Base-by-base conservation (phyloP, 2,113 vertebrate genomes). In the Hiodon tergisus region DNA sequence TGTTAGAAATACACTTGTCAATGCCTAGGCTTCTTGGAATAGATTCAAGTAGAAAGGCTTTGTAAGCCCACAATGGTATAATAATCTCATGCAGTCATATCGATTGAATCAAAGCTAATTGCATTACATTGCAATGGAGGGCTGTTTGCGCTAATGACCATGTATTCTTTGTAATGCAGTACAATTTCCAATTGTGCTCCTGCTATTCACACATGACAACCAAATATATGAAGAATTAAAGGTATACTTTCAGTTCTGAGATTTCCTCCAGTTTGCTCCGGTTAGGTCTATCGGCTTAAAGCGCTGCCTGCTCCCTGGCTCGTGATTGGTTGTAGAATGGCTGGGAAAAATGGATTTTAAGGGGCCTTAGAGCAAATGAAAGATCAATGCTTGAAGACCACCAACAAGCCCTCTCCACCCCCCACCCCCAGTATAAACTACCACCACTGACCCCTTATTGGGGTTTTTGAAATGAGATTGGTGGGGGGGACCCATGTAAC, bases 331-430 rank as follows among this genome's bases (percentile, higher is more conserved):
- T 86, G 83, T 82, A 78, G 87, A 88, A 85, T 80, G 80, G 80
- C 85, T 79, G 80, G 83, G 83, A 82, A 85, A 89, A 88, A 89
- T 88, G 87, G 86, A 89, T 88, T 89, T 90, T 83, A 88, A 88
- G 86, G 83, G 85, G 86, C 84, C 86, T 88, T 84, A 88, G 86
- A 87, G 84, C 84, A 88, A 87, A 88, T 86, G 85, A 88, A 89
- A 88, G 86, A 90, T 90, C 87, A 86, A 88, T 87, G 85, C 86
- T 80, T 81, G 69, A 59, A 78, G 82, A 83, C 85, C 69, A 17
- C 77, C 83, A 47, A 52, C 68, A 80, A 82, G 77, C 79, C 71
- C 68, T 58, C 55, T 50, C 17, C 54, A 13, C 14, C 55, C 55
- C 54, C 69, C 31, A 31, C 1, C 31, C 31, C 31, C 31, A 31